A percentile compares a stretch with the other conserved stretches of the same genome.
Evolutionary conservation across 2,797 vertebrate genomes (phyloP).

Genomic region (Poecilia picta): DNA sequence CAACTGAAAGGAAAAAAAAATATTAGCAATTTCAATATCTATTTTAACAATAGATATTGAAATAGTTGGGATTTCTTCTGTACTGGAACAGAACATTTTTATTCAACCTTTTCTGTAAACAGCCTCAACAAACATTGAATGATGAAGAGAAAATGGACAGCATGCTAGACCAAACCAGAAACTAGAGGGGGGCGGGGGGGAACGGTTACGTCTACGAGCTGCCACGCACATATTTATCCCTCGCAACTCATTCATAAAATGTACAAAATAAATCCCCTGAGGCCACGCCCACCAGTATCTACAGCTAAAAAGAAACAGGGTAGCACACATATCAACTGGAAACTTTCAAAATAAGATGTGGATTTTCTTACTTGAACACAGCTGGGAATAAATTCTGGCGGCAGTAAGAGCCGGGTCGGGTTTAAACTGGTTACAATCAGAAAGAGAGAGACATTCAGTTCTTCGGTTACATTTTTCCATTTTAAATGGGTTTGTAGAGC

Average conservation of each 20-base stretch:
- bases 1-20: constrained; percentile 1
- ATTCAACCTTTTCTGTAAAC: constrained; percentile 6
- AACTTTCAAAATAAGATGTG: not conserved
- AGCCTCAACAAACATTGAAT: constrained; percentile 2
- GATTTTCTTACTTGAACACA: not conserved
- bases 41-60: not conserved
- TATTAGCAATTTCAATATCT: not conserved
- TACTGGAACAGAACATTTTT: constrained; percentile 7
- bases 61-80: constrained; percentile 11
- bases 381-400: not conserved
- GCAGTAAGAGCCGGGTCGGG: constrained; percentile 2
- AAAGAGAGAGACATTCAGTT: constrained; percentile 62
- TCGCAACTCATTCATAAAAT: not conserved
- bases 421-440: constrained; percentile 62
- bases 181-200: constrained; percentile 26
- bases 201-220: constrained; percentile 19
- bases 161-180: constrained; percentile 48
- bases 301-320: constrained; percentile 48
- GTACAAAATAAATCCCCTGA: constrained; percentile 22
- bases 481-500: constrained; percentile 6
- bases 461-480: constrained; percentile 36
- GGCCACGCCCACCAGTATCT: constrained; percentile 43
- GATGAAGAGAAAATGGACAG: not conserved
- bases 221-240: constrained; percentile 45
- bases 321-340: constrained; percentile 21